Conservation (phyloP, 2,113 vertebrate species). For the Macrotis lagotis region DNA sequence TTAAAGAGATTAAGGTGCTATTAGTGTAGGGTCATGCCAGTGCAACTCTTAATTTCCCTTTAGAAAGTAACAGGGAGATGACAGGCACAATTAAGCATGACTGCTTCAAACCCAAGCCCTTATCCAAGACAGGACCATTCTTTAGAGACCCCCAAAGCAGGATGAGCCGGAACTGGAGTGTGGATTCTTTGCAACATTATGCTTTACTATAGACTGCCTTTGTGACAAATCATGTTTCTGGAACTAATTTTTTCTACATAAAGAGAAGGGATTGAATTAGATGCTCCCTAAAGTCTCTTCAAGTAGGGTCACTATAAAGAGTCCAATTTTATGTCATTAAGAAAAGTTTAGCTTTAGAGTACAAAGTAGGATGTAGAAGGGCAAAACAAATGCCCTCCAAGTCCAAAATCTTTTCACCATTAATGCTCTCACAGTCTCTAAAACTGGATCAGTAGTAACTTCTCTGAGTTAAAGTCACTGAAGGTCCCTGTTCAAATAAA, state of each 20-base stretch:
- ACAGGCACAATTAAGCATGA: neutral
- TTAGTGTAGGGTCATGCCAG: neutral
- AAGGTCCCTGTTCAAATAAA: neutral
- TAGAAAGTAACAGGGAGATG: neutral
- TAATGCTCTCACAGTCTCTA: no score
- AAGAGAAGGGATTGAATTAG: neutral
- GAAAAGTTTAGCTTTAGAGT: neutral
- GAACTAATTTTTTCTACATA: neutral
- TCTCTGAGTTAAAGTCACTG: neutral
- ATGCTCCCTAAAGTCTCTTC: neutral
- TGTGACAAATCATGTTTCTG: neutral
- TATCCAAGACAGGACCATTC: neutral
- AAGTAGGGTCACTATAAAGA: neutral
- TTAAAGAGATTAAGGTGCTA: neutral
- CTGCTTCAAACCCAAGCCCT: neutral
- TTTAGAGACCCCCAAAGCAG: neutral
- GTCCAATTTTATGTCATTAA: neutral
- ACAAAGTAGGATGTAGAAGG: neutral
- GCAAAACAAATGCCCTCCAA: neutral
- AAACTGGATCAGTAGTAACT: neutral
- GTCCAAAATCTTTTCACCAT: neutral
- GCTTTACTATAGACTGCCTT: neutral
- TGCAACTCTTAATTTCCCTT: neutral
- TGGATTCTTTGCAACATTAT: neutral
- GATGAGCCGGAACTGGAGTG: neutral